Conservation (phyloP, 2,888 invertebrate genomes). For the Caenorhabditis imperialis region DNA sequence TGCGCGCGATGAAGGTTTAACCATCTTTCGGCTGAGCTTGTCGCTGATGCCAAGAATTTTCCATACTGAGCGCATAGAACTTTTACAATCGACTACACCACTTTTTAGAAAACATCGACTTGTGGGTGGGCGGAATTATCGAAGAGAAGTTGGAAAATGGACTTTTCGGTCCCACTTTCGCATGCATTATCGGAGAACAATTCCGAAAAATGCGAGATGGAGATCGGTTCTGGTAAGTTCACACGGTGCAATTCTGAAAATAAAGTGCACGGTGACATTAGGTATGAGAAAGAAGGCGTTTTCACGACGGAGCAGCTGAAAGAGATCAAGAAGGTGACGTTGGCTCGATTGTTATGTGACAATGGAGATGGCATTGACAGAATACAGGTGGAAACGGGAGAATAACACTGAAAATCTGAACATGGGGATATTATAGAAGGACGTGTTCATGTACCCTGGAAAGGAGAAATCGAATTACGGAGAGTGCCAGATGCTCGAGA, state of each 20-base stretch:
- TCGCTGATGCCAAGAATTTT: slow-evolving; percentile 30
- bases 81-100: neutral
- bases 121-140: slow-evolving; percentile 95
- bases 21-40: slow-evolving; percentile 60
- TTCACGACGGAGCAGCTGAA: slow-evolving; percentile 89
- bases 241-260: no score
- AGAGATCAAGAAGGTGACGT: slow-evolving; percentile 86
- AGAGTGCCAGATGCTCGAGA: slow-evolving; percentile 22
- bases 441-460: slow-evolving; percentile 49
- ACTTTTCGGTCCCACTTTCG: slow-evolving; percentile 92
- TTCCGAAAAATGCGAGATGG: slow-evolving; percentile 90
- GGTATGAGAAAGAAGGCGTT: slow-evolving; percentile 91
- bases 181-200: slow-evolving; percentile 92
- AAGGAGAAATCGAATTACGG: slow-evolving; percentile 36
- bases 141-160: slow-evolving; percentile 88
- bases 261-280: slow-evolving; percentile 82
- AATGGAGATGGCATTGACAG: slow-evolving; percentile 90
- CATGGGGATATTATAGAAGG: slow-evolving; percentile 20
- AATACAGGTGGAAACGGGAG: slow-evolving; percentile 80
- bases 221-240: slow-evolving; percentile 87
- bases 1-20: slow-evolving; percentile 58
- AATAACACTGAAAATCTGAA: neutral
- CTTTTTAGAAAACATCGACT: slow-evolving; percentile 86
- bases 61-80: slow-evolving; percentile 58
- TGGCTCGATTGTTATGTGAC: slow-evolving; percentile 90